A percentile compares a stretch with the other conserved stretches of the same genome.
phyloP scores from a whole-genome alignment of 2,888 invertebrate genomes.

The Ferrisia virgata region DNA sequence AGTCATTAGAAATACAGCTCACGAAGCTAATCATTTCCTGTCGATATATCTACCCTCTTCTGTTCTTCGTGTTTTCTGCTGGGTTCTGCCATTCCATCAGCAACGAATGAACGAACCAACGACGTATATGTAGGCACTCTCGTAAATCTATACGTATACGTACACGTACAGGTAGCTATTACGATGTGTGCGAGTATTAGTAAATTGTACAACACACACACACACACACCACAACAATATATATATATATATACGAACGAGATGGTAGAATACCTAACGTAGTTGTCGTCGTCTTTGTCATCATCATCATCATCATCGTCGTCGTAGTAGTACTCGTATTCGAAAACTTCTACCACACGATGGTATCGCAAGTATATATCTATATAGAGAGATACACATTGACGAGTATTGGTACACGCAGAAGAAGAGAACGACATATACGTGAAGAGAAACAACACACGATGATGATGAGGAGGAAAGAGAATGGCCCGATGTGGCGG shows the following conservation, averaged over 20 bases:
- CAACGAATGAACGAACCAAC: too few species aligned
- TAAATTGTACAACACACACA: conserved; percentile 23
- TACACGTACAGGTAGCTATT: too few species aligned
- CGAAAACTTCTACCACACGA: conserved; percentile 9
- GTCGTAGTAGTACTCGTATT: neutral
- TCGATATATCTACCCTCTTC: conserved; percentile 35
- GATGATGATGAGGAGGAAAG: neutral
- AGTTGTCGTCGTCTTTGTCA: too few species aligned
- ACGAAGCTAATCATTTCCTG: conserved; percentile 46
- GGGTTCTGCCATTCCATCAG: neutral
- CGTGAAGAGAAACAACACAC: neutral
- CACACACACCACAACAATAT: too few species aligned
- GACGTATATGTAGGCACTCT: neutral
- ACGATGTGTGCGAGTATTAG: neutral
- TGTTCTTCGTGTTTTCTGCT: neutral
- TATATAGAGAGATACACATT: neutral
- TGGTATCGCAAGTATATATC: too few species aligned
- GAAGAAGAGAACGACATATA: neutral
- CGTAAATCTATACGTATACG: too few species aligned
- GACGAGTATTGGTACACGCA: neutral
- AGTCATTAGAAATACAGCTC: conserved; percentile 42
- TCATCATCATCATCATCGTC: too few species aligned
- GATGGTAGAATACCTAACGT: too few species aligned
- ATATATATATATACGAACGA: too few species aligned
- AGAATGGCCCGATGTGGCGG: neutral